Conservation (phyloP, 2,797 vertebrate species). For the Thaleichthys pacificus region DNA sequence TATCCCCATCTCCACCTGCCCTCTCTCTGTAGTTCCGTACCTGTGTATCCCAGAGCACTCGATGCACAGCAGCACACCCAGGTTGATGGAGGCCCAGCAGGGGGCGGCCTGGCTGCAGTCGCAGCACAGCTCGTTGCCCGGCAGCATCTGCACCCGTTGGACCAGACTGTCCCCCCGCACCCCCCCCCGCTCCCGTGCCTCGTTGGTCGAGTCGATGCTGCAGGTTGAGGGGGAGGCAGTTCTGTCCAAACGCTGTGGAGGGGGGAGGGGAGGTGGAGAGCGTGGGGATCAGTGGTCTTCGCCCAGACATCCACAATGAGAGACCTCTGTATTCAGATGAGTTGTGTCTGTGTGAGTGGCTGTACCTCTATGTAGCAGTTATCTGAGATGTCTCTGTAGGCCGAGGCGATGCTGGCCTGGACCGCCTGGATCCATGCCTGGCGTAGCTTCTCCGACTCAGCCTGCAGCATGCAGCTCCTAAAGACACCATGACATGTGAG, state of each 20-base stretch:
- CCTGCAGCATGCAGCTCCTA: slow-evolving; percentile 98
- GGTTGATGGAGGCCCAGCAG: slow-evolving; percentile 98
- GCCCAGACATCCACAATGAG: background rate
- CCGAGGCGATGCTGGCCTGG: slow-evolving; percentile 95
- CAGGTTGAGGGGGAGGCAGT: slow-evolving; percentile 94
- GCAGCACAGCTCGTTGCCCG: slow-evolving; percentile 90
- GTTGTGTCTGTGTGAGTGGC: background rate
- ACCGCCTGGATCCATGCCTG: slow-evolving; percentile 97
- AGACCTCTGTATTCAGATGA: background rate
- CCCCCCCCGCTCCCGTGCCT: slow-evolving; percentile 79
- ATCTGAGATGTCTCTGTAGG: slow-evolving; percentile 91
- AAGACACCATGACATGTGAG: background rate
- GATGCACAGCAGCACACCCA: slow-evolving; percentile 96
- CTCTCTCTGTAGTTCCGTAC: slow-evolving; percentile 61
- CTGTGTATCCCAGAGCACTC: slow-evolving; percentile 99
- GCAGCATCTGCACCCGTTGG: slow-evolving; percentile 86
- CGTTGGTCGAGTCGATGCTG: slow-evolving; percentile 92
- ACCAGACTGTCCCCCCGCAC: slow-evolving; percentile 83
- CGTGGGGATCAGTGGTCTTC: background rate
- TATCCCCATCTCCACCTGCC: background rate
- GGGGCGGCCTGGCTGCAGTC: slow-evolving; percentile 91
- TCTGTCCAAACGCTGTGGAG: slow-evolving; percentile 85
- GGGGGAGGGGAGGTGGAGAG: too few species aligned
- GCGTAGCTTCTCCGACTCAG: slow-evolving; percentile 93
- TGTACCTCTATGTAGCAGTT: slow-evolving; percentile 88